Evolutionary conservation across 2,797 vertebrate species (phyloP).

Genomic region (Chiloscyllium punctatum): DNA sequence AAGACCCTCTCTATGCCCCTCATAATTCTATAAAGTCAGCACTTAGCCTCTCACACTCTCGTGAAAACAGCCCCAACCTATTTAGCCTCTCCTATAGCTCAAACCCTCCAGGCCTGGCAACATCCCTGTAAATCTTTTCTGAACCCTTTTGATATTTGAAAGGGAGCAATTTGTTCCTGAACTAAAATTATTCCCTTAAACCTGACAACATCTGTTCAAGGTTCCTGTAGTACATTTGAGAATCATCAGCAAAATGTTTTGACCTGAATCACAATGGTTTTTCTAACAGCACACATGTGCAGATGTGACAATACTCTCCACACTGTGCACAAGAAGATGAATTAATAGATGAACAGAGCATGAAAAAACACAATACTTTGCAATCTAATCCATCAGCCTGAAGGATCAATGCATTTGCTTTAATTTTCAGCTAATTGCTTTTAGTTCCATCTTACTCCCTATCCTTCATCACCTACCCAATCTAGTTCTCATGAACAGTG

Average conservation of each 20-base stretch:
- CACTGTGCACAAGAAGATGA: background rate
- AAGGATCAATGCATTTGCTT: slow-evolving; percentile 7
- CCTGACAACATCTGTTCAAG: background rate
- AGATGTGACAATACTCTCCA: background rate
- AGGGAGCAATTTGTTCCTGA: background rate
- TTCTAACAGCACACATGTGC: background rate
- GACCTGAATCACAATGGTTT: background rate
- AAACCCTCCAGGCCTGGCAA: no score
- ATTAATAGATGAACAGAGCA: background rate
- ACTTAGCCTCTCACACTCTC: no score
- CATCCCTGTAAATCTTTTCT: no score
- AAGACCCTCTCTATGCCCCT: no score
- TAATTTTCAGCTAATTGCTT: background rate
- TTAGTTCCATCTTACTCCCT: background rate
- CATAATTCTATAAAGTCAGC: no score
- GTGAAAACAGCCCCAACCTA: no score
- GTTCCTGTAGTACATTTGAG: background rate
- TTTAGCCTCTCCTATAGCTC: no score
- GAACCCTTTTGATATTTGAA: background rate
- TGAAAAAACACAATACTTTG: background rate
- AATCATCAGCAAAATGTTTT: background rate
- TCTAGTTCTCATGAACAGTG: background rate
- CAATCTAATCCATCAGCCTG: background rate
- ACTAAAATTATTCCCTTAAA: background rate
- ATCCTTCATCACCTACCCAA: background rate